These are phyloP conservation scores for Rhinichthys klamathensis DNA, from an alignment of 2,113 vertebrate genomes.

Conservation along the genomic window DNA sequence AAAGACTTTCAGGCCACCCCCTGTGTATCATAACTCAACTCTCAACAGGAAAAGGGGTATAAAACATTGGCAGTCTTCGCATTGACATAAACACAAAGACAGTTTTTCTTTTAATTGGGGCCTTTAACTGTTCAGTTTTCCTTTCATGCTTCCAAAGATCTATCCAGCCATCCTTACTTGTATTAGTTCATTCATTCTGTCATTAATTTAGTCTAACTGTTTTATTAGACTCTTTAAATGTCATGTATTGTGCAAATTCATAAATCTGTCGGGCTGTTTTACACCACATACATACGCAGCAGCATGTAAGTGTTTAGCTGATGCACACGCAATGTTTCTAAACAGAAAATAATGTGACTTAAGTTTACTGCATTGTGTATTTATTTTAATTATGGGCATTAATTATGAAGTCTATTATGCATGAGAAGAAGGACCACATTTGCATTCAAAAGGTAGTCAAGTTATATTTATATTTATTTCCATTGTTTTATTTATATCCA, in stretches of 20 bases:
- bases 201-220: constrained; percentile 36
- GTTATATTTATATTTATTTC: not conserved
- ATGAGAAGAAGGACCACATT: too few species aligned
- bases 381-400: not conserved
- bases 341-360: not conserved
- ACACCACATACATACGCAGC: not conserved
- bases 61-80: constrained; percentile 23
- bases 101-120: not conserved
- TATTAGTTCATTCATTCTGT: constrained; percentile 12
- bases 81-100: not conserved
- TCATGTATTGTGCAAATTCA: not conserved
- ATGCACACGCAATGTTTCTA: not conserved
- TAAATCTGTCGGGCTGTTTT: not conserved
- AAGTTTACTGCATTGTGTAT: not conserved
- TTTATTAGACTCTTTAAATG: constrained; percentile 13
- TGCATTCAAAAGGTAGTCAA: not conserved
- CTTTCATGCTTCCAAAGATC: not conserved
- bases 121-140: not conserved
- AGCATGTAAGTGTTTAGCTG: too few species aligned
- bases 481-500: not conserved
- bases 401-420: too few species aligned
- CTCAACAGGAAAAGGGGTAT: constrained; percentile 69
- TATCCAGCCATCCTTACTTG: constrained; percentile 10
- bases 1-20: constrained; percentile 57
- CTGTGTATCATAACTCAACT: constrained; percentile 62